A percentile compares a stretch with the other conserved stretches of the same genome.
These are phyloP conservation scores for Daktulosphaira vitifoliae DNA, from an alignment of 1,140 invertebrate species.

Conservation along the genomic window DNA sequence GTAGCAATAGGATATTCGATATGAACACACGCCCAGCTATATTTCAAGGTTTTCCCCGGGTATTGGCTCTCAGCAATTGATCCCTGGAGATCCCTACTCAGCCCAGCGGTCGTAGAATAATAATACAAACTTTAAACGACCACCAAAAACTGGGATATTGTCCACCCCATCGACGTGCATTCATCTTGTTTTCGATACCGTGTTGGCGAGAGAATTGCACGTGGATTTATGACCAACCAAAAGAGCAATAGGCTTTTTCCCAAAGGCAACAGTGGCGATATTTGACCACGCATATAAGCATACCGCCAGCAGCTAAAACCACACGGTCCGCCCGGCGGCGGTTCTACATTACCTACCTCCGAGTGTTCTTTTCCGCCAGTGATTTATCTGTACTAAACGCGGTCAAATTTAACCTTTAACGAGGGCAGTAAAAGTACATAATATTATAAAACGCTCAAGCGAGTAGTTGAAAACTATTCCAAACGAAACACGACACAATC, in stretches of 20 bases:
- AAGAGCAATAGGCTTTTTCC: too few species aligned
- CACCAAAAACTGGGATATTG: background rate
- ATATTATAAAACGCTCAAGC: too few species aligned
- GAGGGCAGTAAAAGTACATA: too few species aligned
- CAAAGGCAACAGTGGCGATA: too few species aligned
- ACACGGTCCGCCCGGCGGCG: too few species aligned
- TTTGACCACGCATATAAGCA: too few species aligned
- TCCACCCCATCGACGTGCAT: background rate
- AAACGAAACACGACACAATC: too few species aligned
- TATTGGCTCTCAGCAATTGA: slow-evolving; percentile 2
- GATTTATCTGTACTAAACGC: too few species aligned
- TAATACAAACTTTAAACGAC: background rate
- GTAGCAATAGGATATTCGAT: background rate
- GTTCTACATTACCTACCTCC: background rate
- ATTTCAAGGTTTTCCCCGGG: slow-evolving; percentile 16
- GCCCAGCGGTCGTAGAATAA: background rate
- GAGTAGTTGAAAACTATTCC: too few species aligned
- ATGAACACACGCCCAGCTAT: slow-evolving; percentile 22
- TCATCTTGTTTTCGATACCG: slow-evolving; percentile 13
- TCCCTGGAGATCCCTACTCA: slow-evolving; percentile 1
- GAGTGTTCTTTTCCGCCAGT: too few species aligned
- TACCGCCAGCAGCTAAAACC: too few species aligned
- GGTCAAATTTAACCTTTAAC: too few species aligned
- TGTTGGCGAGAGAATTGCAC: background rate
- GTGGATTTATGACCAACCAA: slow-evolving; percentile 14